Conservation (phyloP, 2,888 invertebrate species). For the Nomada ruficornis region DNA sequence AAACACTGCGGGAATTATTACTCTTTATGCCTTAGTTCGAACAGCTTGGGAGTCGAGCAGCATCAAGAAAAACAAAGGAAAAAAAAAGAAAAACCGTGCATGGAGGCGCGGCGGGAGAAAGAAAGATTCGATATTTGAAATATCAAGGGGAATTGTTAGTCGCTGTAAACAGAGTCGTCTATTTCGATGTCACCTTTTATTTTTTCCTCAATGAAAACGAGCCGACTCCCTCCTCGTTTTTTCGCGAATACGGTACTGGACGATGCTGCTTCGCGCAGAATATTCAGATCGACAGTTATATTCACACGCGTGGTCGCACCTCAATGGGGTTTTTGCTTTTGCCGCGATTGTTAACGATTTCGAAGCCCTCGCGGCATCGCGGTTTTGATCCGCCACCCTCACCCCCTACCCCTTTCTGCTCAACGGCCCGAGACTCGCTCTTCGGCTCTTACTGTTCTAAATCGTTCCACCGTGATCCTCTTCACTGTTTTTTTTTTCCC, state of each 20-base stretch:
- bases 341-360: slow-evolving; percentile 80
- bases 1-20: slow-evolving; percentile 28
- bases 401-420: background rate
- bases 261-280: slow-evolving; percentile 45
- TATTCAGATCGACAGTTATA: slow-evolving; percentile 78
- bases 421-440: slow-evolving; percentile 21
- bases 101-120: background rate
- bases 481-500: slow-evolving; percentile 69
- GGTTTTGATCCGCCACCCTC: slow-evolving; percentile 58
- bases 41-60: background rate
- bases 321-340: slow-evolving; percentile 78
- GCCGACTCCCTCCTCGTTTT: slow-evolving; percentile 25
- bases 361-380: slow-evolving; percentile 67
- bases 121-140: background rate
- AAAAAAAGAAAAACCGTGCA: background rate
- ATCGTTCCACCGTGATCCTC: slow-evolving; percentile 76
- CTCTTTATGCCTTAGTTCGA: slow-evolving; percentile 33
- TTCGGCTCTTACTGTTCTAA: slow-evolving; percentile 72
- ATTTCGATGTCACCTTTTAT: slow-evolving; percentile 45
- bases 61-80: background rate
- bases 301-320: slow-evolving; percentile 80
- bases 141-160: slow-evolving; percentile 36
- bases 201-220: slow-evolving; percentile 39
- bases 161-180: slow-evolving; percentile 45
- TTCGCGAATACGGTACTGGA: slow-evolving; percentile 44